phyloP scores from a whole-genome alignment of 2,888 invertebrate genomes.

The Luperina testacea region DNA sequence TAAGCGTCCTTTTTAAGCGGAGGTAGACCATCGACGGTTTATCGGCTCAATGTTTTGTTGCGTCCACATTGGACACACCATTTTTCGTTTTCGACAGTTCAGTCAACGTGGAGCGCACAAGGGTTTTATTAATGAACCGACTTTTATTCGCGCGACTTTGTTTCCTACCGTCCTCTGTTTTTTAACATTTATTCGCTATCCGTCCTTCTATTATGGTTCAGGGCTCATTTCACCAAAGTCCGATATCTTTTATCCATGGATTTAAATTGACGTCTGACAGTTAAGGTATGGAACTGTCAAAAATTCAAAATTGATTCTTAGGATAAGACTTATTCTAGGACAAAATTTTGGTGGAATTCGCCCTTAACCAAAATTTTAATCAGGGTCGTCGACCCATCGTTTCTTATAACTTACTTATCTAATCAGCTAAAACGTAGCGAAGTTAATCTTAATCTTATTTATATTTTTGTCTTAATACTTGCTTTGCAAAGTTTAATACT shows the following conservation, averaged over 20 bases:
- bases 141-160: background rate
- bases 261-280: too few species aligned
- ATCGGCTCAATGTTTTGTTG: slow-evolving; percentile 10
- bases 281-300: too few species aligned
- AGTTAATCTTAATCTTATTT: background rate
- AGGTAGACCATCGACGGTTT: slow-evolving; percentile 5
- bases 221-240: too few species aligned
- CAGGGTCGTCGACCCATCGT: background rate
- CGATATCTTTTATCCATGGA: too few species aligned
- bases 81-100: slow-evolving; percentile 19
- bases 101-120: background rate
- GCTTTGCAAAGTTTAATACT: background rate
- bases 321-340: too few species aligned
- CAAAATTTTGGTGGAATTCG: too few species aligned
- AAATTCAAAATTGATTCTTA: too few species aligned
- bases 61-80: background rate
- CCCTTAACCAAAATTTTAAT: background rate
- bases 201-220: background rate
- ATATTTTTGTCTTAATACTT: background rate
- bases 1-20: slow-evolving; percentile 33
- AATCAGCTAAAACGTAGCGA: background rate
- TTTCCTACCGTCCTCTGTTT: background rate
- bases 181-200: background rate
- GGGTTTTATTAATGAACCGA: slow-evolving; percentile 7
- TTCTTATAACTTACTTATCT: background rate